phyloP scores from a whole-genome alignment of 2,888 invertebrate species.

The Neoascia interrupta region DNA sequence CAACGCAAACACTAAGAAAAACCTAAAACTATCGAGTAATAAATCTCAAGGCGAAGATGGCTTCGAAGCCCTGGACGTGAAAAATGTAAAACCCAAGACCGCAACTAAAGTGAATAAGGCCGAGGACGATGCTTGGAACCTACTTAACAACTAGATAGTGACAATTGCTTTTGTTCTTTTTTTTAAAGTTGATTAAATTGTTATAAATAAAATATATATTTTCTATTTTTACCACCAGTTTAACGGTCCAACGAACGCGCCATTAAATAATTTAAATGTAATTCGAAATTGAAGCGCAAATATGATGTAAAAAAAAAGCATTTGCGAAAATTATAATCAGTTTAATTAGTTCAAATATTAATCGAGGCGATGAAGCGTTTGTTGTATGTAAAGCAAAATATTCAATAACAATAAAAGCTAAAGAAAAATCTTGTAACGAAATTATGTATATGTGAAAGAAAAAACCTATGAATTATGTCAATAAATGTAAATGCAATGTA shows the following conservation, averaged over 20 bases:
- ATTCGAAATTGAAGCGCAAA: constrained; percentile 21
- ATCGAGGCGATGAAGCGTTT: background rate
- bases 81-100: constrained; percentile 75
- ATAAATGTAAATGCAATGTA: constrained; percentile 66
- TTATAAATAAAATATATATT: constrained; percentile 33
- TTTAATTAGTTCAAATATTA: constrained; percentile 20
- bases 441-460: constrained; percentile 44
- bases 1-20: constrained; percentile 71
- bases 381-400: constrained; percentile 17
- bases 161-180: constrained; percentile 32
- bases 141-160: constrained; percentile 81
- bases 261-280: background rate
- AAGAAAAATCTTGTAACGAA: constrained; percentile 28
- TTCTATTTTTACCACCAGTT: constrained; percentile 38
- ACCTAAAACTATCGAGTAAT: constrained; percentile 74
- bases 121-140: constrained; percentile 84
- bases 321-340: constrained; percentile 26
- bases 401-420: constrained; percentile 13
- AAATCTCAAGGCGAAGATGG: constrained; percentile 75
- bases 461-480: constrained; percentile 34
- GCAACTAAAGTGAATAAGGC: constrained; percentile 79
- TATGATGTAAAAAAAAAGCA: constrained; percentile 20
- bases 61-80: constrained; percentile 78
- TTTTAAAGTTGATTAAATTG: constrained; percentile 32
- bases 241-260: constrained; percentile 1